Base-by-base conservation (phyloP, 2,888 invertebrate species). In the Chloroclysta siterata region DNA sequence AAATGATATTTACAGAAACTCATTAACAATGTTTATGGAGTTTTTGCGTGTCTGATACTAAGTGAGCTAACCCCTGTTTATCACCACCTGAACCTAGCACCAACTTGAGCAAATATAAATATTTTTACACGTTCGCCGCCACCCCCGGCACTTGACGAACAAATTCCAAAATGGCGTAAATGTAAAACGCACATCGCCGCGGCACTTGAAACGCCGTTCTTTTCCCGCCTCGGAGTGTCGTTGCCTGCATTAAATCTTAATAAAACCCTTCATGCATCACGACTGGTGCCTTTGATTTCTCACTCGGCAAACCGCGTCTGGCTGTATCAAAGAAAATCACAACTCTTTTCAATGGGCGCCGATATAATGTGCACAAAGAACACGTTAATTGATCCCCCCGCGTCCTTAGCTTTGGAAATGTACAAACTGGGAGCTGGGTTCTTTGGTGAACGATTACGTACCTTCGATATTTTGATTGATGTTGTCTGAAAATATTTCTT, bases 261-360 rank as follows among this genome's bases (percentile, higher is more conserved):
- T 93, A 91, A 90, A 91, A 88, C 88, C 85, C 89, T 86, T 89
- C 92, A 91, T 93, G 92, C 92, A 89, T 89, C 85, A 83, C 85
- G 82, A 83, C 83, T 78, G 83, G 80, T 85, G 77, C 82, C 92
- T 93, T 93, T 93, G 93, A 93, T 93, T 92, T 90, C 86, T 92
- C 92, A 92, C 85, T 91, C 85, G 93, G 91, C 88, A 92, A 92
- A 91, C 92, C 89, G 84, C 89, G 90, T 87, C 91, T 90, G 84
- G 87, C 82, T 69, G 81, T 90, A 89, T 91, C 92, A 92, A 93
- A 93, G 91, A 90, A 92, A 89, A 88, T 91, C 90, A 91, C 88
- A 93, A 93, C 92, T 93, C 92, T 93, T 92, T 93, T 92, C 90
- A 92, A 90, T 91, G 92, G 87, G 83, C 88, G 85, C 88, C 91